phyloP scores from a whole-genome alignment of 2,888 invertebrate species.

The Drosophila nr. medialis region DNA sequence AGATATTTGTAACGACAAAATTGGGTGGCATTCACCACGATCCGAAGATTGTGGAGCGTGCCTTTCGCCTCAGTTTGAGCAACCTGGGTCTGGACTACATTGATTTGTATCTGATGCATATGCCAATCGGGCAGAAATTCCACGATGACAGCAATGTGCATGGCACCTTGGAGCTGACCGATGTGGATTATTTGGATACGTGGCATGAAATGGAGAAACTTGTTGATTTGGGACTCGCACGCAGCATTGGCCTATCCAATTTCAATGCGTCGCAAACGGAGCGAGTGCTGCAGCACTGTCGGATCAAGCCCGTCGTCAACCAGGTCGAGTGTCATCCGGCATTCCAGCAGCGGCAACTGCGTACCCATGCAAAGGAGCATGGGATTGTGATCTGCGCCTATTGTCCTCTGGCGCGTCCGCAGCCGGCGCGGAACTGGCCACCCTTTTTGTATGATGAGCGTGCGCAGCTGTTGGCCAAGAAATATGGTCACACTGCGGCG shows the following conservation, averaged over 20 bases:
- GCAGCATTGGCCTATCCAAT: slow-evolving; percentile 83
- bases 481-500: slow-evolving; percentile 87
- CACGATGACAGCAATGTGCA: slow-evolving; percentile 85
- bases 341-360: slow-evolving; percentile 85
- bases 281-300: slow-evolving; percentile 77
- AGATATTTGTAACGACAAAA: slow-evolving; percentile 84
- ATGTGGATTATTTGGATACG: slow-evolving; percentile 83
- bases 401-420: slow-evolving; percentile 89
- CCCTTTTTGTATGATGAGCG: slow-evolving; percentile 82
- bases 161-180: slow-evolving; percentile 76
- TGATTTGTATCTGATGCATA: slow-evolving; percentile 93
- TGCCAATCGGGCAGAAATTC: slow-evolving; percentile 90
- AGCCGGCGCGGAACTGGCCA: slow-evolving; percentile 86
- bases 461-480: slow-evolving; percentile 86
- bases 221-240: slow-evolving; percentile 78
- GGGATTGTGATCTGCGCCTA: slow-evolving; percentile 89
- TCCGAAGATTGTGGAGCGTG: slow-evolving; percentile 88
- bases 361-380: slow-evolving; percentile 88
- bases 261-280: slow-evolving; percentile 83
- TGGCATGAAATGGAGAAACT: slow-evolving; percentile 84
- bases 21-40: slow-evolving; percentile 86
- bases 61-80: slow-evolving; percentile 87
- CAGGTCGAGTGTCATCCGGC: slow-evolving; percentile 84
- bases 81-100: slow-evolving; percentile 90
- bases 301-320: slow-evolving; percentile 83